These are phyloP conservation scores for Forbesichthys papilliferus DNA, from an alignment of 2,113 vertebrate genomes.

Conservation along the genomic window DNA sequence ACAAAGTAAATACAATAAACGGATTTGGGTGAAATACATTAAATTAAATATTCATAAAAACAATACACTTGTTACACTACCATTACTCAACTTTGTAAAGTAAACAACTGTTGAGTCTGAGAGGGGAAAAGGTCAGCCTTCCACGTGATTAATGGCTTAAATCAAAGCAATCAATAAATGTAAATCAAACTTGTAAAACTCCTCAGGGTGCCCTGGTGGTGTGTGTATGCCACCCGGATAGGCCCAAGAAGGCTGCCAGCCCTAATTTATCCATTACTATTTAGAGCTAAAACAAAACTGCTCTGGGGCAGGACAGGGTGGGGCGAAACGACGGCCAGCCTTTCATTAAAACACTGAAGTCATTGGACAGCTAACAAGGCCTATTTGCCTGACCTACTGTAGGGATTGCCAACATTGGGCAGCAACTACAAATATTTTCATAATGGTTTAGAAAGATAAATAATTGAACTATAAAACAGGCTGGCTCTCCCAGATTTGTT, in stretches of 20 bases:
- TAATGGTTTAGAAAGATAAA: slow-evolving; percentile 28
- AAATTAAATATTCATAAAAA: too few species aligned
- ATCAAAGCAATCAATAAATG: slow-evolving; percentile 69
- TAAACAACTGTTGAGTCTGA: slow-evolving; percentile 27
- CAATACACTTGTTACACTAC: too few species aligned
- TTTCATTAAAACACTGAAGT: slow-evolving; percentile 4
- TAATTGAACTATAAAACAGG: slow-evolving; percentile 35
- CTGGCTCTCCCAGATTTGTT: slow-evolving; percentile 37
- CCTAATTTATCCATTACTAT: slow-evolving; percentile 43
- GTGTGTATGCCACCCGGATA: slow-evolving; percentile 2
- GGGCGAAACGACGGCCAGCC: not conserved
- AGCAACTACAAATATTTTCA: slow-evolving; percentile 22
- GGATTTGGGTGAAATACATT: too few species aligned
- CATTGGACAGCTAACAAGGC: slow-evolving; percentile 6
- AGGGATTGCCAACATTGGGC: slow-evolving; percentile 6
- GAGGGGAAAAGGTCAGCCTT: slow-evolving; percentile 47
- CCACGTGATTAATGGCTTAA: slow-evolving; percentile 62
- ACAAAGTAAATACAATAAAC: too few species aligned
- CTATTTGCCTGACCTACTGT: not conserved
- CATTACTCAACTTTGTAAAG: slow-evolving; percentile 37
- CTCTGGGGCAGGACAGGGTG: slow-evolving; percentile 6
- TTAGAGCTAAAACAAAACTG: slow-evolving; percentile 16
- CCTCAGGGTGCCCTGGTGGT: slow-evolving; percentile 37
- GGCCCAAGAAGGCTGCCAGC: slow-evolving; percentile 30
- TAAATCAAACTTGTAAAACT: slow-evolving; percentile 68